Evolutionary conservation across 2,797 vertebrate species (phyloP).

Genomic region (Vireo griseus): DNA sequence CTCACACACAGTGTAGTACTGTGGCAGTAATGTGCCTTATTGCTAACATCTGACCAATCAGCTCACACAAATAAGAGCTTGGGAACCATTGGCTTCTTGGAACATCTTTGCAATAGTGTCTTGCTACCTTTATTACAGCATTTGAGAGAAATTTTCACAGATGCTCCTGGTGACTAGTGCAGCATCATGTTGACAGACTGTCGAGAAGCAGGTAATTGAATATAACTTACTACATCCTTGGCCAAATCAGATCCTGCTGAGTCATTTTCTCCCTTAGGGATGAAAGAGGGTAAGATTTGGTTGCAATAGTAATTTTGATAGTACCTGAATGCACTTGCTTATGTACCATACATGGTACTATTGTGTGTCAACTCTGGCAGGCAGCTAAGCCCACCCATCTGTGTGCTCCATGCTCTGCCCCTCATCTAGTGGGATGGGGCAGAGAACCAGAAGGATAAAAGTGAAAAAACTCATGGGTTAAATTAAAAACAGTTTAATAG

Average conservation of each 20-base stretch:
- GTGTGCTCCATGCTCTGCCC: fast-evolving
- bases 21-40: background rate
- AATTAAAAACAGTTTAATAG: background rate
- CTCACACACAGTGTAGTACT: background rate
- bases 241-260: background rate
- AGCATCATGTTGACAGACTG: background rate
- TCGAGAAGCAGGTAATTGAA: background rate
- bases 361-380: fast-evolving
- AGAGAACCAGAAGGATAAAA: background rate
- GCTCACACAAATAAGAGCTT: background rate
- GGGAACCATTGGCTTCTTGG: background rate
- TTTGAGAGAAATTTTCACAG: background rate
- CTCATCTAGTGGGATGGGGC: background rate
- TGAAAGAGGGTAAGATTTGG: background rate
- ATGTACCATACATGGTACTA: fast-evolving
- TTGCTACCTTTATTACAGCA: background rate
- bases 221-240: background rate
- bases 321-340: background rate
- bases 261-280: background rate
- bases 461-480: background rate
- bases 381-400: background rate
- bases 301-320: background rate
- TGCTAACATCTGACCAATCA: background rate
- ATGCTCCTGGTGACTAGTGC: background rate
- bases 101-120: background rate